Evolutionary conservation across 2,888 invertebrate species (phyloP), one percentile per base, ranked within the genome.

Genomic region (Calliopum simillimum): DNA sequence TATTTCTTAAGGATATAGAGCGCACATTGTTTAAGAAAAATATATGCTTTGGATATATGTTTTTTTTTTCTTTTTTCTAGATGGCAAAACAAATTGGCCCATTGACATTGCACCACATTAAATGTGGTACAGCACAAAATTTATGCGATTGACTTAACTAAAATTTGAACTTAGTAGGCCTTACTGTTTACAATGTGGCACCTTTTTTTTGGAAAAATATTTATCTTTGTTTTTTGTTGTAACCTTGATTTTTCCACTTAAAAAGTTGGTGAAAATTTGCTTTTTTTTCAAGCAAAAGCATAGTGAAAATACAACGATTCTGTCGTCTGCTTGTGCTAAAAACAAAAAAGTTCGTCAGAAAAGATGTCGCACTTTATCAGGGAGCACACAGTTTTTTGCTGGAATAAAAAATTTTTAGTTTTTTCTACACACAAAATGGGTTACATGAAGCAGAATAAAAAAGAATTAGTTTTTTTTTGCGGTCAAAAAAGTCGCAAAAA

Each of bases 61-160:
- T n/a, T n/a, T n/a, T n/a, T n/a, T n/a, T 33, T 33, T 33, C 8
- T 8, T 33, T 33, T 8, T 33, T 33, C 33, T 33, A 2, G 33
- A 33, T 33, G 33, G 33, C 3, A 33, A 1, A 33, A 8, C 33
- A 33, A 33, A 33, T 33, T 33, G 33, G 33, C 16, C 23, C 25
- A 25, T 14, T 66, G 66, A 66, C 66, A 56, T 66, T 66, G 66
- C 16, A 58, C 46, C 44, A 56, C 44, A 66, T 58, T 56, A 46
- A 66, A 66, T 46, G 12, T n/a, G 66, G 56, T 19, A 13, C 44
- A 16, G 43, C 25, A n/a, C n/a, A 11, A 49, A 66, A 66, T 66
- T 66, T 66, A 66, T 58, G 56, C 44, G 44, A 13, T 64, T 33
- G 41, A 19, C 33, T 41, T 53, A 62, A 47, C 19, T n/a, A n/a